phyloP scores from a whole-genome alignment of 2,888 invertebrate genomes.

The Eupeodes latifasciatus region DNA sequence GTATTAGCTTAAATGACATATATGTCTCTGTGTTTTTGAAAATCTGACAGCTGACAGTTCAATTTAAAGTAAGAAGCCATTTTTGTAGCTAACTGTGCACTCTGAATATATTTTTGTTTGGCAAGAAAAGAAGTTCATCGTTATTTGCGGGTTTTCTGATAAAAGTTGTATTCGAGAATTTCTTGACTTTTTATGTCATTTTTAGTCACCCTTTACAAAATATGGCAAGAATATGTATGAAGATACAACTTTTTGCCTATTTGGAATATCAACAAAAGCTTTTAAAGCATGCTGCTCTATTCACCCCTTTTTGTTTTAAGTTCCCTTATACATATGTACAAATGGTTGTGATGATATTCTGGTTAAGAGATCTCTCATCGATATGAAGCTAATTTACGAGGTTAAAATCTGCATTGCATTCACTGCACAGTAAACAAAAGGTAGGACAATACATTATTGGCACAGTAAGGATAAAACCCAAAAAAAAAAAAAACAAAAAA shows the following conservation, averaged over 20 bases:
- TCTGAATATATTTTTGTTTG: no score
- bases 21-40: no score
- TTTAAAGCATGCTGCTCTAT: not conserved
- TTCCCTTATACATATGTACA: not conserved
- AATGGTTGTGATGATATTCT: constrained; percentile 67
- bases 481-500: constrained; percentile 16
- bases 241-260: constrained; percentile 35
- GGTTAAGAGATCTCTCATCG: constrained; percentile 81
- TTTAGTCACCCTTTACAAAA: constrained; percentile 15
- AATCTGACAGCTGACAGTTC: no score
- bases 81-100: no score
- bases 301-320: constrained; percentile 36
- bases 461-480: constrained; percentile 38
- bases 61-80: no score
- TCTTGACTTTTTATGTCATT: no score
- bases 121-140: no score
- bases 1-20: no score
- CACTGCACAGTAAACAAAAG: not conserved
- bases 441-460: constrained; percentile 16
- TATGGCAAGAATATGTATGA: not conserved
- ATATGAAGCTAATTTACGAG: constrained; percentile 83
- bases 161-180: no score
- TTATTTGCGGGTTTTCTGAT: no score
- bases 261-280: constrained; percentile 26
- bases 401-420: constrained; percentile 56